Evolutionary conservation across 2,888 invertebrate species (phyloP).

Genomic region (Perdita meconis): DNA sequence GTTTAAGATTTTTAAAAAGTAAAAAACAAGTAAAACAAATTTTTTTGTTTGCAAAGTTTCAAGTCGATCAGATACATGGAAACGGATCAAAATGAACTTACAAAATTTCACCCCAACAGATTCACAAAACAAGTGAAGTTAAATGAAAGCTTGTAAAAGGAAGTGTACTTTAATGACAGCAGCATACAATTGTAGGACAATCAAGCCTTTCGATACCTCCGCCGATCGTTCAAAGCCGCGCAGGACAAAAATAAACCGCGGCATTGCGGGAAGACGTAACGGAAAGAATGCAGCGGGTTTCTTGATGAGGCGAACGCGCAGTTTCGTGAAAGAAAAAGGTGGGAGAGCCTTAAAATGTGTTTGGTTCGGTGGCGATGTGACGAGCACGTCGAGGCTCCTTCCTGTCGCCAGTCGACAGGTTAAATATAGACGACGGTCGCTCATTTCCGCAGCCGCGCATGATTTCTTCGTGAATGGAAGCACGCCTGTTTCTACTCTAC

Average conservation of each 20-base stretch:
- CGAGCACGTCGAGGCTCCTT: conserved; percentile 80
- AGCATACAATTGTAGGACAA: no score
- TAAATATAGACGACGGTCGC: conserved; percentile 79
- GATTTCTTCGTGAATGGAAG: conserved; percentile 82
- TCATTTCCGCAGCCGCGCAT: conserved; percentile 81
- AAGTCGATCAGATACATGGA: no score
- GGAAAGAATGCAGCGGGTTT: conserved; percentile 20
- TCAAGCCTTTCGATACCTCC: no score
- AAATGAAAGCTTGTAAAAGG: no score
- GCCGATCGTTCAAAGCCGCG: not conserved
- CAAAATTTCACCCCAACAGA: no score
- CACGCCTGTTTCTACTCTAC: conserved; percentile 37
- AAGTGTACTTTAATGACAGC: no score
- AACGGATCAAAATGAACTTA: no score
- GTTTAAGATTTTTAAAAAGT: no score
- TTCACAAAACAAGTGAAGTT: no score
- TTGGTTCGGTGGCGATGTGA: conserved; percentile 74
- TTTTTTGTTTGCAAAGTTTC: no score
- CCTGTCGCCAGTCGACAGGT: conserved; percentile 81
- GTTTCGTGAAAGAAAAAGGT: conserved; percentile 50
- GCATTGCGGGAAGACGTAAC: conserved; percentile 13
- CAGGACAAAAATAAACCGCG: conserved; percentile 29
- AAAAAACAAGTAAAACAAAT: no score
- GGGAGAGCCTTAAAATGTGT: conserved; percentile 65
- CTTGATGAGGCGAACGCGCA: conserved; percentile 4